Conservation (phyloP, 1,140 invertebrate genomes). For the Drosophila sucinea region DNA sequence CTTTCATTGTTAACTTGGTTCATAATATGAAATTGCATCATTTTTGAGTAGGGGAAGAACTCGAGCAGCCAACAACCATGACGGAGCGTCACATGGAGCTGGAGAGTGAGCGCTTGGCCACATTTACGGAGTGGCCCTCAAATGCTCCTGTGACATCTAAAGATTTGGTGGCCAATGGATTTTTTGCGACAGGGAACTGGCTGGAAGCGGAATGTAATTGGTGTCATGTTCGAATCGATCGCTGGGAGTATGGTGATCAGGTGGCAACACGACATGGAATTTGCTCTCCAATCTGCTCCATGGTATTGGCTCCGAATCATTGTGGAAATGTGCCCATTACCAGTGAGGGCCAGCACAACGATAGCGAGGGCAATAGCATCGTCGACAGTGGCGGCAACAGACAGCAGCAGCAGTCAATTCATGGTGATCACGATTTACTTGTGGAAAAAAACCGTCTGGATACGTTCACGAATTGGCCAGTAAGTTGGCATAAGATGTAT, state of each 20-base stretch:
- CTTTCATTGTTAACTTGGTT: not conserved
- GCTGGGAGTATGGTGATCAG: conserved; percentile 91
- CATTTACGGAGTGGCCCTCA: conserved; percentile 90
- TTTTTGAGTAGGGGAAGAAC: conserved; percentile 21
- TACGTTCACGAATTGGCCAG: conserved; percentile 88
- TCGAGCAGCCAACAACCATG: conserved; percentile 33
- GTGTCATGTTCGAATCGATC: conserved; percentile 88
- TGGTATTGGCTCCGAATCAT: conserved; percentile 85
- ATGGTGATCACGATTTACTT: conserved; percentile 54
- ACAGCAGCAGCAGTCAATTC: conserved; percentile 20
- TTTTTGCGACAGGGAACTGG: conserved; percentile 89
- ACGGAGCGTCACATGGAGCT: conserved; percentile 59
- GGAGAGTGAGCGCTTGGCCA: conserved; percentile 87
- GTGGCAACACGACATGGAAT: conserved; percentile 66
- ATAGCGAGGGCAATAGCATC: conserved; percentile 57
- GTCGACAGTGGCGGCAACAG: conserved; percentile 38
- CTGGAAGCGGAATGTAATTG: conserved; percentile 90
- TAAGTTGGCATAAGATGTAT: conserved; percentile 68
- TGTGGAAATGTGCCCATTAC: conserved; percentile 86
- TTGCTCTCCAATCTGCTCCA: conserved; percentile 88
- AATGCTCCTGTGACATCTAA: conserved; percentile 85
- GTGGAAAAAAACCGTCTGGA: conserved; percentile 78
- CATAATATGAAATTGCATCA: conserved; percentile 37
- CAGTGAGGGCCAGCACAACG: conserved; percentile 28
- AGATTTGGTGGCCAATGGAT: conserved; percentile 90